Evolutionary conservation across 2,113 vertebrate genomes (phyloP), one percentile per base, ranked within the genome.

Genomic region (Ochotona princeps): DNA sequence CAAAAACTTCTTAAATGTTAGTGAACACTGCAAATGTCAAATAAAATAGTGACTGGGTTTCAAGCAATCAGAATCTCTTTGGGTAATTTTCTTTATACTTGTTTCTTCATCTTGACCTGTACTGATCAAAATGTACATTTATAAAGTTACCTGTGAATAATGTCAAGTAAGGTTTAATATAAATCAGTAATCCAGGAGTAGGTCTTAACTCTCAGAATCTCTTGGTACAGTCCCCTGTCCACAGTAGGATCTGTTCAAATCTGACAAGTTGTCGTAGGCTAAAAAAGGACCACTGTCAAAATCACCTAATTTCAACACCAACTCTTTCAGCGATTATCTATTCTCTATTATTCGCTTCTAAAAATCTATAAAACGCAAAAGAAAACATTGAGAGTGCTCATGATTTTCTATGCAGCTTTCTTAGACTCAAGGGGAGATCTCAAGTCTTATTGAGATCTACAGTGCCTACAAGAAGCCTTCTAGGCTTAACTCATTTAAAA

Each of bases 1-100:
- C 67, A 38, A 47, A 32, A 47, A 32, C 13, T 91, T 83, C 18
- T 32, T 92, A 76, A 91, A 23, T 93, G 30, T 73, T 92, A 35
- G 83, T 75, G 25, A 75, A 83, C 3, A 73, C 4, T 78, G 47
- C 26, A 76, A 89, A 73, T 74, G 67, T 87, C 54, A 96, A 94
- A 81, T 79, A 35, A 92, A 93, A 82, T 18, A 92, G 32, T 30
- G 82, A 74, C 2, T 61, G 38, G 15, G 8, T 83, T 87, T 91
- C 73, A 73, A 84, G 8, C 8, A 92, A 93, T 54, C 7, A 61
- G n/a, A 90, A 90, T 66, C 14, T 30, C 54, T 26, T 76, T 61
- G 28, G 14, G 26, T 79, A 84, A 78, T 75, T 51, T 79, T 61
- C 11, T 20, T 89, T 75, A 7, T 4, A 61, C 30, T 75, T 87